These are phyloP conservation scores for Tenthredo notha DNA, from an alignment of 2,888 invertebrate genomes.

Conservation along the genomic window DNA sequence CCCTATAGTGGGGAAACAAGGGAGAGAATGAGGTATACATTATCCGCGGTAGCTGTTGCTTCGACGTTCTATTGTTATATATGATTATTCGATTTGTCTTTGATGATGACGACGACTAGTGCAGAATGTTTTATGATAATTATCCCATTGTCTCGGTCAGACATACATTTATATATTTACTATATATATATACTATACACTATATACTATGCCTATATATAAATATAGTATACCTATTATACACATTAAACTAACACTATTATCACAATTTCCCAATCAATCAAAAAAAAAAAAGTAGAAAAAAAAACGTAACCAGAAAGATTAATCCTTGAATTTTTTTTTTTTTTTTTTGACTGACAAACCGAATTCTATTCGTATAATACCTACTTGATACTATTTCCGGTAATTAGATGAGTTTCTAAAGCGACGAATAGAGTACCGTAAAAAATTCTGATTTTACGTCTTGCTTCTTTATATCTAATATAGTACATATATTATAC, in stretches of 20 bases:
- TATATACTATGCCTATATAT: not conserved
- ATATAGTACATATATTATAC: too few relatives aligned
- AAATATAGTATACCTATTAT: not conserved
- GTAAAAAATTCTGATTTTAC: not conserved
- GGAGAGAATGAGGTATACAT: not conserved
- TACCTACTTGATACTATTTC: not conserved
- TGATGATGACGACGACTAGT: conserved; percentile 65
- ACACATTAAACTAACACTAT: not conserved
- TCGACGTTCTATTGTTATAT: conserved; percentile 63
- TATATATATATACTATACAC: not conserved
- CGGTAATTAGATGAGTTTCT: not conserved
- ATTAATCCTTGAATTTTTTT: too few relatives aligned
- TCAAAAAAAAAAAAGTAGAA: not conserved
- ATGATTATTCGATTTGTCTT: conserved; percentile 58
- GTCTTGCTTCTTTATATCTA: not conserved
- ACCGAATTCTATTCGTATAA: not conserved
- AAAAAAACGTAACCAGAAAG: not conserved
- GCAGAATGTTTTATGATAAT: conserved; percentile 74
- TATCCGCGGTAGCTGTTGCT: not conserved
- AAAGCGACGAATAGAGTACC: not conserved
- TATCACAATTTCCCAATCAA: not conserved
- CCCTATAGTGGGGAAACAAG: not conserved
- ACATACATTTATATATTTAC: not conserved
- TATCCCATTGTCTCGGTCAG: conserved; percentile 64
- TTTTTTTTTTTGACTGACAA: too few relatives aligned